These are phyloP conservation scores for Dascyllus trimaculatus DNA, from an alignment of 2,113 vertebrate species.

Conservation along the genomic window DNA sequence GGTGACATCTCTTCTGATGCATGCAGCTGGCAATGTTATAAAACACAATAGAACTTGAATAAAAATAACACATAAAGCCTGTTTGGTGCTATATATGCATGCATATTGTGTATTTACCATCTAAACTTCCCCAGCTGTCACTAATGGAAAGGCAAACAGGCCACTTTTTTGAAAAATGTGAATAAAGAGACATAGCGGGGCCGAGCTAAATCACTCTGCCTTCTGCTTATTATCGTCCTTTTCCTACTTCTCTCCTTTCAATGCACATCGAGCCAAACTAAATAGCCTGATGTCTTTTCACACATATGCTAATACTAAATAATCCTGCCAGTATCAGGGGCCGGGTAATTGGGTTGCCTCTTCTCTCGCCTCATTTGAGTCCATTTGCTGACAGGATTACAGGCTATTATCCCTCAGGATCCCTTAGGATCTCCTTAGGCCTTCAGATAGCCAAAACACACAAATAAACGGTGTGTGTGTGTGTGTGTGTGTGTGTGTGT, in stretches of 20 bases:
- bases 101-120: constrained; percentile 49
- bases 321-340: constrained; percentile 82
- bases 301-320: constrained; percentile 84
- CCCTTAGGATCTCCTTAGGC: constrained; percentile 77
- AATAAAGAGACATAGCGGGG: constrained; percentile 54
- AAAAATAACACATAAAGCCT: constrained; percentile 3
- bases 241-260: constrained; percentile 68
- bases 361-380: constrained; percentile 82
- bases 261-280: constrained; percentile 68
- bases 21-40: background rate
- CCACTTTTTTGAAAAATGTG: constrained; percentile 26
- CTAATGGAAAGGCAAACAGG: constrained; percentile 69
- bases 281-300: constrained; percentile 82
- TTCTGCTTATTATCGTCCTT: constrained; percentile 74
- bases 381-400: constrained; percentile 84
- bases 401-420: constrained; percentile 78
- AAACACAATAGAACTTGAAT: constrained; percentile 1
- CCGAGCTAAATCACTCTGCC: constrained; percentile 64
- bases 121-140: constrained; percentile 63
- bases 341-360: constrained; percentile 79
- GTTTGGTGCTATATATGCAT: constrained; percentile 7
- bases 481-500: constrained; percentile 43
- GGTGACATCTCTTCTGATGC: background rate
- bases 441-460: constrained; percentile 78
- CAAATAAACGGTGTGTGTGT: constrained; percentile 66